phyloP scores from a whole-genome alignment of 2,113 vertebrate genomes.

The Ovibos moschatus region DNA sequence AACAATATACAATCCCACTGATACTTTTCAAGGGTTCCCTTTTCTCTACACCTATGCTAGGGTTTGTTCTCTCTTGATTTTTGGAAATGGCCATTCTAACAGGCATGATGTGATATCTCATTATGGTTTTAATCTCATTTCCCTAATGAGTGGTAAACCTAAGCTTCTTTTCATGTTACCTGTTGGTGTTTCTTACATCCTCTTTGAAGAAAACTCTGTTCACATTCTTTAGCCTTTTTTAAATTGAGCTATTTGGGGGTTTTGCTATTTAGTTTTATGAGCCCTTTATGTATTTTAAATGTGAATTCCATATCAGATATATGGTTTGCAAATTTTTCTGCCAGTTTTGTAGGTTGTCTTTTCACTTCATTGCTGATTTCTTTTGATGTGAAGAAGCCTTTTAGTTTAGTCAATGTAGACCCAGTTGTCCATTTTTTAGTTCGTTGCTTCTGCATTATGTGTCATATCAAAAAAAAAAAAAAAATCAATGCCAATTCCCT shows the following conservation, averaged over 20 bases:
- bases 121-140: neutral
- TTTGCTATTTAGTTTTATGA: neutral
- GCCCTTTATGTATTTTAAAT: neutral
- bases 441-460: neutral
- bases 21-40: neutral
- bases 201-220: neutral
- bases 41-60: neutral
- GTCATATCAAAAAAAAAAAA: neutral
- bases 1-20: neutral
- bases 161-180: neutral
- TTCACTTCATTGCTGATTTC: neutral
- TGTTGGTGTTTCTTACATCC: neutral
- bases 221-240: neutral
- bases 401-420: neutral
- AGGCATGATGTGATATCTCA: neutral
- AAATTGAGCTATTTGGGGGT: neutral
- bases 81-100: neutral
- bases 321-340: neutral
- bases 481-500: neutral
- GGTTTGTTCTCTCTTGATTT: neutral
- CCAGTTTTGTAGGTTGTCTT: neutral
- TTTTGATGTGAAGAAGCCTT: neutral
- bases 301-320: neutral
- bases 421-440: neutral
- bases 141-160: neutral